Percentiles rank a stretch among this genome's conserved stretches.
phyloP scores from a whole-genome alignment of 2,113 vertebrate genomes.

The Hydrolagus affinis region DNA sequence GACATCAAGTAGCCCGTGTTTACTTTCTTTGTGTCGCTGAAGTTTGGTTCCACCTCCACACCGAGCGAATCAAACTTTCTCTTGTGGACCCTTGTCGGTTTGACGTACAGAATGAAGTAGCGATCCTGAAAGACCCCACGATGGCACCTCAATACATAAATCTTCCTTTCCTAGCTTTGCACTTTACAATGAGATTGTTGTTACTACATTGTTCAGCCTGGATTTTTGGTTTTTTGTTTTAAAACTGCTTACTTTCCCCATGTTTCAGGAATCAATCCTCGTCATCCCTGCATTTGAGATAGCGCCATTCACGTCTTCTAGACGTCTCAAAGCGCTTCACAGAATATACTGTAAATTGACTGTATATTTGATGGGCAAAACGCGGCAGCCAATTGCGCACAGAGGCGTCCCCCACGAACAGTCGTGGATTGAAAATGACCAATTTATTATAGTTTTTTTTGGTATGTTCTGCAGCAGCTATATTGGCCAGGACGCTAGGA shows the following conservation, averaged over 20 bases:
- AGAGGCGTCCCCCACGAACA: no score
- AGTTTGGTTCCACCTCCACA: slow-evolving; percentile 74
- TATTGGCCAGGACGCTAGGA: no score
- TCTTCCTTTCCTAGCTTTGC: neutral
- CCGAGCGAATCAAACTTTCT: slow-evolving; percentile 65
- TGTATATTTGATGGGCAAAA: no score
- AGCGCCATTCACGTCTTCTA: no score
- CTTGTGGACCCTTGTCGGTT: slow-evolving; percentile 58
- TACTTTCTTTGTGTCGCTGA: slow-evolving; percentile 70
- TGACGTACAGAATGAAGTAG: slow-evolving; percentile 67
- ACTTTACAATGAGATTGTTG: neutral
- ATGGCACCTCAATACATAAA: neutral
- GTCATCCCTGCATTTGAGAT: no score
- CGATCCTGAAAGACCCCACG: slow-evolving; percentile 51
- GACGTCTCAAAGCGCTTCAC: no score
- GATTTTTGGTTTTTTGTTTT: neutral
- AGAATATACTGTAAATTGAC: no score
- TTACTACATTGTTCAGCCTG: neutral
- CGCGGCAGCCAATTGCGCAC: no score
- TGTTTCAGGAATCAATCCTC: no score
- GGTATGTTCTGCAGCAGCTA: no score
- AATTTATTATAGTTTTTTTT: no score
- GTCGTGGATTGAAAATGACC: no score
- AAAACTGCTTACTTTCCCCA: neutral
- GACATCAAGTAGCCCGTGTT: slow-evolving; percentile 80